Percentiles rank a stretch among this genome's conserved stretches.
Evolutionary conservation across 35 echinoderm and acorn worm species (phyloP).

Genomic region (Stichopus chloronotus): DNA sequence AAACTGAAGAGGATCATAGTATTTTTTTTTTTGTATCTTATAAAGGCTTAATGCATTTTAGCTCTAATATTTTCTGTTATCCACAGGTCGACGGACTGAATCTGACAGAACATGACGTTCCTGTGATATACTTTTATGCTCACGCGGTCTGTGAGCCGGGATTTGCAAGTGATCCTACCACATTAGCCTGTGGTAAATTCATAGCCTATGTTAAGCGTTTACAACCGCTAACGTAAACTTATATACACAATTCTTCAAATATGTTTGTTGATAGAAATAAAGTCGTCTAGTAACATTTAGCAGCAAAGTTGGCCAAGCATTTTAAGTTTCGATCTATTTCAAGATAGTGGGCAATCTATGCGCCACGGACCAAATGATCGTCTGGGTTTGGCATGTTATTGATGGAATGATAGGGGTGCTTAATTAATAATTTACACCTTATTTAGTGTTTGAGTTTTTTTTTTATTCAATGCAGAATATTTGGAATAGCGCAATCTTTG

Average conservation of each 20-base stretch:
- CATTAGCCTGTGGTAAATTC: neutral
- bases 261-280: neutral
- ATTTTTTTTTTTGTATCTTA: neutral
- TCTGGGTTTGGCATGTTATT: too few species aligned
- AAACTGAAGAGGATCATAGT: neutral
- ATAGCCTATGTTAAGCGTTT: neutral
- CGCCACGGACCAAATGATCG: too few species aligned
- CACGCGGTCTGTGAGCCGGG: neutral
- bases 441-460: too few species aligned
- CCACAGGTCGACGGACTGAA: neutral
- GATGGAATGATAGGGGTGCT: too few species aligned
- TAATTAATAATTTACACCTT: too few species aligned
- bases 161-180: neutral
- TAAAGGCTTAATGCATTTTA: neutral
- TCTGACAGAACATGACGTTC: neutral
- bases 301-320: neutral
- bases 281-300: neutral
- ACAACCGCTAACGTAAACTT: neutral
- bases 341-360: neutral
- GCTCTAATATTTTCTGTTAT: neutral
- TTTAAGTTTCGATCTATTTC: neutral
- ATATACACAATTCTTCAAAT: neutral
- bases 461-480: too few species aligned
- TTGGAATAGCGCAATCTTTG: too few species aligned
- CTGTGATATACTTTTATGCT: neutral